Conservation (phyloP, 1,140 invertebrate species). For the Metopolophium dirhodum region DNA sequence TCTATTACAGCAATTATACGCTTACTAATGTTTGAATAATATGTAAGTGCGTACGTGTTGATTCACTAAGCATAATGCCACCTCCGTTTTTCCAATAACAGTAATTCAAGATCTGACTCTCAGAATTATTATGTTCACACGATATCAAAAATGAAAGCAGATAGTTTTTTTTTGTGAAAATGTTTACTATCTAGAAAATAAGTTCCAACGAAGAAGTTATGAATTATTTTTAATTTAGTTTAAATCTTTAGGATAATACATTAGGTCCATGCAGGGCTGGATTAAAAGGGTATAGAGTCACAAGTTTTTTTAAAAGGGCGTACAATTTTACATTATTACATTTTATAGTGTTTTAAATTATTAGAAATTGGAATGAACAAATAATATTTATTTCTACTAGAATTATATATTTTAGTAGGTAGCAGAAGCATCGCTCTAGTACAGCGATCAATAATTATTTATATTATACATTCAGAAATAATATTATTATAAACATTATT, state of each 20-base stretch:
- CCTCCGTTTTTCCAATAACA: not conserved
- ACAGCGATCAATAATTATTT: not conserved
- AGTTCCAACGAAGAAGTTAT: not conserved
- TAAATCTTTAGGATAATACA: not conserved
- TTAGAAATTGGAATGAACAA: not conserved
- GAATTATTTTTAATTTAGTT: not conserved
- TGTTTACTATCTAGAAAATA: not conserved
- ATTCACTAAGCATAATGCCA: not conserved
- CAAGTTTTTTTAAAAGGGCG: too few relatives aligned
- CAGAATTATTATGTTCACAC: too few relatives aligned
- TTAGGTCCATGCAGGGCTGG: not conserved
- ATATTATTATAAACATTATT: not conserved
- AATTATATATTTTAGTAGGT: too few relatives aligned
- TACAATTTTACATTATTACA: not conserved
- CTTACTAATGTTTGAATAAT: not conserved
- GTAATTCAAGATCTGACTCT: not conserved
- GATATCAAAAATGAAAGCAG: too few relatives aligned
- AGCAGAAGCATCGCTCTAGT: too few relatives aligned
- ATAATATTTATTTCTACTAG: not conserved
- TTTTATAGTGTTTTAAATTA: not conserved
- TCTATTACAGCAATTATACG: not conserved
- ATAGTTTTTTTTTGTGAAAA: too few relatives aligned
- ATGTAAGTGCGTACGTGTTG: not conserved
- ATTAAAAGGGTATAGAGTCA: not conserved
- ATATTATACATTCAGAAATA: not conserved